Evolutionary conservation across 2,113 vertebrate genomes (phyloP).

Genomic region (Myiopsitta monachus): DNA sequence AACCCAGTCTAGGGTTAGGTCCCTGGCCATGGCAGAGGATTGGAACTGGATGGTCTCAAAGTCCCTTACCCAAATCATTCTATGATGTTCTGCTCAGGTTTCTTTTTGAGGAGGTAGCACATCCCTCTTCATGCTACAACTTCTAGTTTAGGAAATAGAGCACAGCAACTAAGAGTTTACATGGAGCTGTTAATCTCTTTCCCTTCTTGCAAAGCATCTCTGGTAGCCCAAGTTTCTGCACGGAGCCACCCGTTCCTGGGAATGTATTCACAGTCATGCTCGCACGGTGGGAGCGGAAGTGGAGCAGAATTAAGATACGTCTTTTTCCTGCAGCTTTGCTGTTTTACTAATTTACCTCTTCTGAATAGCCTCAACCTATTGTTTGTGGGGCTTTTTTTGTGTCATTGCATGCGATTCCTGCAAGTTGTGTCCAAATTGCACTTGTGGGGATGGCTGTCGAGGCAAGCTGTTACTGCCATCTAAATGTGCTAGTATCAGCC

Average conservation of each 20-base stretch:
- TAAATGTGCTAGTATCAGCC: fast-evolving
- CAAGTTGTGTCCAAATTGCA: neutral
- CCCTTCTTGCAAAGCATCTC: neutral
- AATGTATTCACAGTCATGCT: neutral
- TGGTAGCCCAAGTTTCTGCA: neutral
- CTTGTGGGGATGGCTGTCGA: neutral
- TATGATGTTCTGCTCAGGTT: neutral
- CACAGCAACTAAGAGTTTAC: neutral
- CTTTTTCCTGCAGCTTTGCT: neutral
- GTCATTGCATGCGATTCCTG: neutral
- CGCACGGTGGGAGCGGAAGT: neutral
- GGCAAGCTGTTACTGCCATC: neutral
- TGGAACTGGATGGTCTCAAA: neutral
- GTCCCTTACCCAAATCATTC: neutral
- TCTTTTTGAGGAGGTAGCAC: neutral
- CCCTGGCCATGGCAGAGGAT: neutral
- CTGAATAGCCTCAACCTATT: neutral
- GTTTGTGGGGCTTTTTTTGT: neutral
- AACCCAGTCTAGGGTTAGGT: neutral
- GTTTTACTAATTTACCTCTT: neutral
- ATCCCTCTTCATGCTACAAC: fast-evolving
- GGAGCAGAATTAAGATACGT: neutral
- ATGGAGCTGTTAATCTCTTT: fast-evolving
- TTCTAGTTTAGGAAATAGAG: neutral
- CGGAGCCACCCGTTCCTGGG: neutral